Percentiles rank a stretch among this genome's conserved stretches.
phyloP scores from a whole-genome alignment of 1,140 invertebrate genomes.

The Drosophila kohkoa region DNA sequence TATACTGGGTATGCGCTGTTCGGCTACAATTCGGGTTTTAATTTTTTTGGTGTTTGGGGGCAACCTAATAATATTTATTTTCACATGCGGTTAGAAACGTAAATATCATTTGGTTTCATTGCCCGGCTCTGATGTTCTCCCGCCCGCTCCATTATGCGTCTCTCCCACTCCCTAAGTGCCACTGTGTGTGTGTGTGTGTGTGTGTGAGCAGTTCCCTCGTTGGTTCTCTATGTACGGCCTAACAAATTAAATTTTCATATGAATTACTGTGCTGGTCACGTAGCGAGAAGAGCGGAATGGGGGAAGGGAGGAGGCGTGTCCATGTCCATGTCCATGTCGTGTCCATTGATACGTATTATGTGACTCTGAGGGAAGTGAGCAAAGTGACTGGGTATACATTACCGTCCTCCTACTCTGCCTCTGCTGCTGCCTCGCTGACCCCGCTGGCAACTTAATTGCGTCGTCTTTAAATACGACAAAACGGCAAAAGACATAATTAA shows the following conservation, averaged over 20 bases:
- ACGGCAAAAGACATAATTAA: conserved; percentile 83
- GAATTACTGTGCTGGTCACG: conserved; percentile 80
- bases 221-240: conserved; percentile 26
- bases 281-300: conserved; percentile 40
- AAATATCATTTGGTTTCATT: conserved; percentile 71
- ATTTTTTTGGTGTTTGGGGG: conserved; percentile 5
- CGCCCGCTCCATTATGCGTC: neutral
- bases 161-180: neutral
- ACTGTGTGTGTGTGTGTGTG: neutral
- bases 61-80: conserved; percentile 77
- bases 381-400: conserved; percentile 42
- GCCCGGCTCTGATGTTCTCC: neutral
- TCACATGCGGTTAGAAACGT: conserved; percentile 67
- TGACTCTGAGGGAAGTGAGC: conserved; percentile 58
- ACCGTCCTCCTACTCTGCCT: conserved; percentile 8
- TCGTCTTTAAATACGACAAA: conserved; percentile 78
- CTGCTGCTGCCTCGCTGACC: conserved; percentile 3
- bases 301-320: neutral
- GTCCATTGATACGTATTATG: conserved; percentile 81
- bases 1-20: neutral
- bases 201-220: neutral
- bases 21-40: neutral
- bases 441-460: conserved; percentile 71
- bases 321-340: conserved; percentile 45
- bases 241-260: conserved; percentile 83